Conservation (phyloP, 2,888 invertebrate genomes). For the Scaptomyza tumidula region DNA sequence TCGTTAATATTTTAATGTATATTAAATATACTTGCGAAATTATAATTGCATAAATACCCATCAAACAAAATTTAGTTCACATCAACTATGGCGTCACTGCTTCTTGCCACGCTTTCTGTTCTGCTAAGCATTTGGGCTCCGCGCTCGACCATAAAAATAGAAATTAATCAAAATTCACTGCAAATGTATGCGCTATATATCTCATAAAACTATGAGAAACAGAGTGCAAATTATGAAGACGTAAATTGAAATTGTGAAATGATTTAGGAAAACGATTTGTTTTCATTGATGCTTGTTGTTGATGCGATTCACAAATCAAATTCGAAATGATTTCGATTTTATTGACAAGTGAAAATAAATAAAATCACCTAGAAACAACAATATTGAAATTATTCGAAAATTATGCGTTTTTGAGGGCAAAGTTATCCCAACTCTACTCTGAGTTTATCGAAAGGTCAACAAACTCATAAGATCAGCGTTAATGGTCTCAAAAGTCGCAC, state of each 20-base stretch:
- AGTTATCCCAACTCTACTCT: conserved; percentile 18
- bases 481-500: conserved; percentile 52
- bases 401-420: conserved; percentile 15
- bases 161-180: conserved; percentile 38
- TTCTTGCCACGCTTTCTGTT: neutral
- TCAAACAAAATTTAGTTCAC: too few species aligned
- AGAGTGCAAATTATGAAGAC: conserved; percentile 45
- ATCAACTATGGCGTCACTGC: neutral
- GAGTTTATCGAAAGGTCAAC: conserved; percentile 51
- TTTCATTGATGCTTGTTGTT: conserved; percentile 52
- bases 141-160: conserved; percentile 39
- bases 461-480: conserved; percentile 47
- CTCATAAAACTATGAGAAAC: conserved; percentile 35
- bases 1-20: too few species aligned
- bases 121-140: neutral
- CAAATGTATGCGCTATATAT: conserved; percentile 26
- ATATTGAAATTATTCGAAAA: conserved; percentile 16
- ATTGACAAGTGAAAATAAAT: conserved; percentile 70
- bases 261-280: conserved; percentile 60
- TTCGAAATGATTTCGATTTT: conserved; percentile 66
- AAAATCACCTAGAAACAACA: conserved; percentile 51
- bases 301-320: conserved; percentile 57
- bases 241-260: conserved; percentile 18
- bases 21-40: too few species aligned
- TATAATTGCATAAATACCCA: neutral